Percentiles rank a stretch among this genome's conserved stretches.
These are phyloP conservation scores for Aculops lycopersici DNA, from an alignment of 1,140 invertebrate species.

Conservation along the genomic window DNA sequence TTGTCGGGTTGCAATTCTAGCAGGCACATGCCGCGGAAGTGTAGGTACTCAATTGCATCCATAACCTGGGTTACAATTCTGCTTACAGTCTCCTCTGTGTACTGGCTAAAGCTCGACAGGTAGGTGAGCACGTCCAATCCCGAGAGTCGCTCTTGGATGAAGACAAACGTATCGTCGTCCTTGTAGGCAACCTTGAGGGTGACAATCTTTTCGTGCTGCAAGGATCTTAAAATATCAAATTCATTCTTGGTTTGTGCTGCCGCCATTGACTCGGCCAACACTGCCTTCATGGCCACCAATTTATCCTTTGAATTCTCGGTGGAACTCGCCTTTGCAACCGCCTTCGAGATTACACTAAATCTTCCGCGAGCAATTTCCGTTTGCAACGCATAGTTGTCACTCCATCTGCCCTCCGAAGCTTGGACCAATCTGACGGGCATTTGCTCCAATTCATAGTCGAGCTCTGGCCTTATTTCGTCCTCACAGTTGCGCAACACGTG, in stretches of 20 bases:
- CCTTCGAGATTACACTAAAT: conserved; percentile 48
- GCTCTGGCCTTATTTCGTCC: conserved; percentile 18
- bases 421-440: conserved; percentile 14
- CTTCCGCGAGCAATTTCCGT: conserved; percentile 43
- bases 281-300: conserved; percentile 8
- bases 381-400: conserved; percentile 23
- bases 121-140: conserved; percentile 67
- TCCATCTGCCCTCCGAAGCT: conserved; percentile 28
- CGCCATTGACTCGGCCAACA: conserved; percentile 1
- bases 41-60: conserved; percentile 59
- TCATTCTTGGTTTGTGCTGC: conserved; percentile 19
- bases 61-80: conserved; percentile 45
- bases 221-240: conserved; percentile 37
- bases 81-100: conserved; percentile 58
- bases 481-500: conserved; percentile 18
- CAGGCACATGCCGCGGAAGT: conserved; percentile 64
- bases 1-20: conserved; percentile 82
- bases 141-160: conserved; percentile 51
- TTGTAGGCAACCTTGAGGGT: conserved; percentile 23
- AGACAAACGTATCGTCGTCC: conserved; percentile 8
- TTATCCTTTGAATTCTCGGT: neutral
- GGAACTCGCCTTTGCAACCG: conserved; percentile 15
- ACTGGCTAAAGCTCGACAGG: conserved; percentile 47
- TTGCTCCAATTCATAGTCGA: conserved; percentile 35
- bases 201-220: conserved; percentile 53